A percentile compares a stretch with the other conserved stretches of the same genome.
Conservation (phyloP, 2,888 invertebrate species). For the Fragum whitleyi region DNA sequence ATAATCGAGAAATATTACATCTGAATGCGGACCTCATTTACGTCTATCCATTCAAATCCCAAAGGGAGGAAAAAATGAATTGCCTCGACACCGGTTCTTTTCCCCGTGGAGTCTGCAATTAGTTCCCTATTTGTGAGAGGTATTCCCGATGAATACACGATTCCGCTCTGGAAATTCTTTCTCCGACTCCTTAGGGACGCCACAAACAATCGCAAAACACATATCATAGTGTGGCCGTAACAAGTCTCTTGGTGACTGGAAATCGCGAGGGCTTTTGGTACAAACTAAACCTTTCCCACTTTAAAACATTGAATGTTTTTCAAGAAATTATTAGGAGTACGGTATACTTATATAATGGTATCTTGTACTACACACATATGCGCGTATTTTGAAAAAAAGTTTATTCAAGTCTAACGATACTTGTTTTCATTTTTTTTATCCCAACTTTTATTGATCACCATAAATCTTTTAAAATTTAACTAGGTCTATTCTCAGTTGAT, state of each 20-base stretch:
- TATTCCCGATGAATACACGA: conserved; percentile 57
- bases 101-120: conserved; percentile 65
- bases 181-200: conserved; percentile 9
- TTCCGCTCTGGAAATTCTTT: conserved; percentile 49
- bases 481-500: no score
- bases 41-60: conserved; percentile 61
- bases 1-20: conserved; percentile 69
- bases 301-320: no score
- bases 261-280: not conserved
- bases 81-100: conserved; percentile 57
- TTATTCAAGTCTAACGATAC: no score
- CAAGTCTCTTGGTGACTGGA: conserved; percentile 11
- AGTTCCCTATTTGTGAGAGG: conserved; percentile 65
- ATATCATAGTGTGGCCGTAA: conserved; percentile 15
- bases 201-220: conserved; percentile 23
- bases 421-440: no score
- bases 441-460: no score
- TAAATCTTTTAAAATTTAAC: no score
- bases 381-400: no score
- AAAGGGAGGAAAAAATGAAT: conserved; percentile 61
- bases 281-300: not conserved
- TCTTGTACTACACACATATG: no score
- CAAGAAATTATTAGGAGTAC: no score
- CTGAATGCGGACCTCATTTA: conserved; percentile 67
- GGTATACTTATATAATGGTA: no score